These are phyloP conservation scores for Eulemur rufifrons DNA, from an alignment of 2,113 vertebrate genomes.

Conservation along the genomic window DNA sequence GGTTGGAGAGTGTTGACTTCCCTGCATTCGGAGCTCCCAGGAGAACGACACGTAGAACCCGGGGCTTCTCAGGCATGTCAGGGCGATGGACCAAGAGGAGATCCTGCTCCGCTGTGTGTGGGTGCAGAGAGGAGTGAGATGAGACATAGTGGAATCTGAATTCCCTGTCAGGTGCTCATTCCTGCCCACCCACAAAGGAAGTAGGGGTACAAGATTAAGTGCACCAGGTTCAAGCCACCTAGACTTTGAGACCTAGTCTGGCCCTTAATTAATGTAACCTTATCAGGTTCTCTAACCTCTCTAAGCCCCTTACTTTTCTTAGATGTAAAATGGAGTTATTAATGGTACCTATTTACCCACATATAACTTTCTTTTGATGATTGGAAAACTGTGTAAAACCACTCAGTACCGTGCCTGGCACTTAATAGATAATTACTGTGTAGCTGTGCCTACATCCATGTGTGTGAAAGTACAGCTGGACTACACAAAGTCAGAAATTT, in stretches of 20 bases:
- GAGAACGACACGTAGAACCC: conserved; percentile 90
- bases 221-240: neutral
- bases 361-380: conserved; percentile 23
- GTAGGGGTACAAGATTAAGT: neutral
- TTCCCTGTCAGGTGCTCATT: neutral
- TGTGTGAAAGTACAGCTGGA: neutral
- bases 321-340: neutral
- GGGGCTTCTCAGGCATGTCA: conserved; percentile 91
- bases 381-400: neutral
- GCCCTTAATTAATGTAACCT: neutral
- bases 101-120: conserved; percentile 82
- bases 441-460: neutral
- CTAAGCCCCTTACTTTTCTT: neutral
- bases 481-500: neutral
- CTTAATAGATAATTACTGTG: neutral
- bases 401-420: neutral
- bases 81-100: conserved; percentile 84
- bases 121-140: neutral
- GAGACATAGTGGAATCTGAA: neutral
- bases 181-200: neutral
- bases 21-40: conserved; percentile 95
- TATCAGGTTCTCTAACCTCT: neutral
- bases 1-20: conserved; percentile 96
- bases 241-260: neutral
- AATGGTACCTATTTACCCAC: neutral